These are phyloP conservation scores for Watsonalla cultraria DNA, from an alignment of 2,888 invertebrate genomes.

Conservation along the genomic window DNA sequence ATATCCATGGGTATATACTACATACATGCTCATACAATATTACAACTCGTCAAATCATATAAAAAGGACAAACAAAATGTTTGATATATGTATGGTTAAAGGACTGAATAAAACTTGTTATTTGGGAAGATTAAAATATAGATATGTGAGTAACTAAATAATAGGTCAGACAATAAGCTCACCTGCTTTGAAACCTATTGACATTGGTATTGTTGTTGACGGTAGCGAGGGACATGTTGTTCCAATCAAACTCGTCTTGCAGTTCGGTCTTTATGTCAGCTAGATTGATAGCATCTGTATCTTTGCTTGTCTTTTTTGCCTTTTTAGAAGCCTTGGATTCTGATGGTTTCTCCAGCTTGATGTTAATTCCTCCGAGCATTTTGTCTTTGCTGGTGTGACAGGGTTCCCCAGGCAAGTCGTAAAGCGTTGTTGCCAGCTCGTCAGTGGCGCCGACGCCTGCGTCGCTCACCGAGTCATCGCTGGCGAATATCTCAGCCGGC, in stretches of 20 bases:
- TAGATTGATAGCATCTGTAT: conserved; percentile 40
- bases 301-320: conserved; percentile 48
- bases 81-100: no score
- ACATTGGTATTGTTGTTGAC: conserved; percentile 60
- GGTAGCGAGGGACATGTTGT: conserved; percentile 69
- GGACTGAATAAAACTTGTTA: neutral
- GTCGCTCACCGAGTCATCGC: conserved; percentile 69
- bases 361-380: conserved; percentile 67
- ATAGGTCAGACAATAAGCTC: conserved; percentile 28
- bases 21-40: neutral
- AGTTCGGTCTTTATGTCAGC: conserved; percentile 72
- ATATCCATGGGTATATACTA: neutral
- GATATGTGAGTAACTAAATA: neutral
- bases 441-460: conserved; percentile 47
- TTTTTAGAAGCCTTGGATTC: conserved; percentile 41
- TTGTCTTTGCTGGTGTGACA: conserved; percentile 50
- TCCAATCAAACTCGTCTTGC: conserved; percentile 71
- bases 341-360: conserved; percentile 54
- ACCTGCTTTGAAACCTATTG: conserved; percentile 66
- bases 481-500: conserved; percentile 74
- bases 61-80: no score
- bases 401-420: conserved; percentile 35
- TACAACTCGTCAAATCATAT: no score
- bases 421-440: conserved; percentile 41
- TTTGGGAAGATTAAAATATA: conserved; percentile 2